Evolutionary conservation across 1,140 invertebrate species (phyloP).

Genomic region (Aphelenchoides besseyi): DNA sequence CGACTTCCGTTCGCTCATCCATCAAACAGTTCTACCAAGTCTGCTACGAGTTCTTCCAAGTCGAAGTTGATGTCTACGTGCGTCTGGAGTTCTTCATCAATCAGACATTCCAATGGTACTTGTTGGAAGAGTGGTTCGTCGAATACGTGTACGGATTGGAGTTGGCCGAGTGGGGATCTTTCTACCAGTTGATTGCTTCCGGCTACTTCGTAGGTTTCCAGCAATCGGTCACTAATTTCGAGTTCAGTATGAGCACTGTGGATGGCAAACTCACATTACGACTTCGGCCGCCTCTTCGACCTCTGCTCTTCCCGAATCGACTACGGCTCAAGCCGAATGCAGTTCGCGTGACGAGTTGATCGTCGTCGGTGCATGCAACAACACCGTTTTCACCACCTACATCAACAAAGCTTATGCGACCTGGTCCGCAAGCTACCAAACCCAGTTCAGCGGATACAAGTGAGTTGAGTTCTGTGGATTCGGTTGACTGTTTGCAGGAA

Average conservation of each 20-base stretch:
- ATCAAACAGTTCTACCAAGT: constrained; percentile 15
- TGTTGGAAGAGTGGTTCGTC: neutral
- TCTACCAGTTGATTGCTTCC: constrained; percentile 1
- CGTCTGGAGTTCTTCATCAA: neutral
- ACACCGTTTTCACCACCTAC: neutral
- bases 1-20: neutral
- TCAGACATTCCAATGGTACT: neutral
- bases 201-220: constrained; percentile 4
- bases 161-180: neutral
- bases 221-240: too few species aligned
- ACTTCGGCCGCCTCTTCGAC: neutral
- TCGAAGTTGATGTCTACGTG: neutral
- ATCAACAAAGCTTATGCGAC: neutral
- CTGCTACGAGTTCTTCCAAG: neutral
- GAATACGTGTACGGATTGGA: neutral
- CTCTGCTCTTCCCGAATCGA: neutral
- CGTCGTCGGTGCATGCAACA: neutral
- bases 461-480: neutral
- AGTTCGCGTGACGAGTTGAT: neutral
- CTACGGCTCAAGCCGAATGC: neutral
- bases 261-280: neutral
- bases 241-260: neutral
- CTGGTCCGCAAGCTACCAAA: neutral
- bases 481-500: neutral
- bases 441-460: neutral